Conservation (phyloP, 2,888 invertebrate genomes). For the Copidosoma aretas region DNA sequence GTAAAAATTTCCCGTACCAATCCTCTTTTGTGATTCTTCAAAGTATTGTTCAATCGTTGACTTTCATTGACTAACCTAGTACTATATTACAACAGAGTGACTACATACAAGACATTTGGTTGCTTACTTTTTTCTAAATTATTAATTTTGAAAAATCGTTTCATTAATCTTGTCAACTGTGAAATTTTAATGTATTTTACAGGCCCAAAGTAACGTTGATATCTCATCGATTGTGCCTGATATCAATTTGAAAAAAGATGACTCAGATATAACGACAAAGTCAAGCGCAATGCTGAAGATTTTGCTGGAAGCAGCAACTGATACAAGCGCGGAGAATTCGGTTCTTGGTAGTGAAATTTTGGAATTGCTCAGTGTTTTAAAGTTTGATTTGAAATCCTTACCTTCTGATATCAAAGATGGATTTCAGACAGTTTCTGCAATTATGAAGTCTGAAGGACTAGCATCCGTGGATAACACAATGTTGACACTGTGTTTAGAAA, state of each 20-base stretch:
- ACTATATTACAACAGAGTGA: neutral
- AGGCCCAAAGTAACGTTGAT: slow-evolving; percentile 34
- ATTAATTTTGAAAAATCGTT: too few species aligned
- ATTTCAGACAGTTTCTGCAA: slow-evolving; percentile 46
- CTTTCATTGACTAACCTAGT: too few species aligned
- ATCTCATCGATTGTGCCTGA: slow-evolving; percentile 35
- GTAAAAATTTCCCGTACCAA: too few species aligned
- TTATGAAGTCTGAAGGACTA: slow-evolving; percentile 51
- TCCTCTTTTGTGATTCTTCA: too few species aligned
- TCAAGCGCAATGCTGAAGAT: slow-evolving; percentile 39
- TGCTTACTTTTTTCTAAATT: too few species aligned
- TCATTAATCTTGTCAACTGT: neutral
- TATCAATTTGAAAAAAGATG: slow-evolving; percentile 21
- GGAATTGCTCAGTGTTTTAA: slow-evolving; percentile 47
- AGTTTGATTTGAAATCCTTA: slow-evolving; percentile 48
- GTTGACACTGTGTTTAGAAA: slow-evolving; percentile 45
- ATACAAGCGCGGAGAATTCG: slow-evolving; percentile 51
- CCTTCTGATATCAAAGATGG: slow-evolving; percentile 49
- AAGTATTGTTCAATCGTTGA: too few species aligned
- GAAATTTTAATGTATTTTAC: slow-evolving; percentile 1
- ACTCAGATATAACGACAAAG: slow-evolving; percentile 27
- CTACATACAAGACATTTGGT: too few species aligned
- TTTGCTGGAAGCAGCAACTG: slow-evolving; percentile 48
- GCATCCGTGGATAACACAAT: slow-evolving; percentile 46
- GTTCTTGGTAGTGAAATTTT: slow-evolving; percentile 47